Conservation (phyloP, 2,113 vertebrate genomes). For the Oryzias woworae region DNA sequence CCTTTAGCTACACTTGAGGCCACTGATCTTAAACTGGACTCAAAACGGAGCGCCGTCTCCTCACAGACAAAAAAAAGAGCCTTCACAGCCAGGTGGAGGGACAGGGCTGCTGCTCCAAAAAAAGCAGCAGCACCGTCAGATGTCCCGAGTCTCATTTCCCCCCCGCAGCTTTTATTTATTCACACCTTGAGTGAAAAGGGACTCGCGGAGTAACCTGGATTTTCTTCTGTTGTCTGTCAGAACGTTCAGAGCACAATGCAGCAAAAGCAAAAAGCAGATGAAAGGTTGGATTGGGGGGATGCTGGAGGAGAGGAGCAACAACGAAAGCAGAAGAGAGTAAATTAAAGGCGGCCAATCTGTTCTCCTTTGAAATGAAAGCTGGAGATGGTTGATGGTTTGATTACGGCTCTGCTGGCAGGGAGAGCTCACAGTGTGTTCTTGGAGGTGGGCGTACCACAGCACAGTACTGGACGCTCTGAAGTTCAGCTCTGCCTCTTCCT, state of each 20-base stretch:
- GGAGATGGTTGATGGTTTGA: slow-evolving; percentile 12
- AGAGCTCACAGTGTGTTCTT: slow-evolving; percentile 21
- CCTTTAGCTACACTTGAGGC: not conserved
- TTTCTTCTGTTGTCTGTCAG: slow-evolving; percentile 28
- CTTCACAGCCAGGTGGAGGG: slow-evolving; percentile 38
- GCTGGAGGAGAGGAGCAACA: not conserved
- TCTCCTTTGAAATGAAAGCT: not conserved
- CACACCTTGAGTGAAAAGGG: slow-evolving; percentile 29
- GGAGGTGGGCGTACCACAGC: slow-evolving; percentile 33
- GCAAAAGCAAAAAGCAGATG: slow-evolving; percentile 5
- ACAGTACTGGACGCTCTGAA: slow-evolving; percentile 16
- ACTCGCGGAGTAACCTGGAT: slow-evolving; percentile 31
- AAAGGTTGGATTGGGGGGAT: slow-evolving; percentile 13
- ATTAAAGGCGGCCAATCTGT: not conserved
- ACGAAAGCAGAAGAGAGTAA: not conserved
- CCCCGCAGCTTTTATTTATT: slow-evolving; percentile 35
- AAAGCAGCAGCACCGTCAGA: slow-evolving; percentile 28
- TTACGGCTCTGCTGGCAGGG: slow-evolving; percentile 21
- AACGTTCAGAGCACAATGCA: slow-evolving; percentile 28
- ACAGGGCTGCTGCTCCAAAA: slow-evolving; percentile 19
- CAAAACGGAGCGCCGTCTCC: not conserved
- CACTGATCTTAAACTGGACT: not conserved
- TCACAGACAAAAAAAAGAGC: slow-evolving; percentile 22
- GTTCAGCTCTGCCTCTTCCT: slow-evolving; percentile 10
- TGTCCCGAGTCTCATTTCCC: slow-evolving; percentile 20